Percentiles rank a stretch among this genome's conserved stretches.
Evolutionary conservation across 2,113 vertebrate species (phyloP).

Genomic region (Rhizomys pruinosus): DNA sequence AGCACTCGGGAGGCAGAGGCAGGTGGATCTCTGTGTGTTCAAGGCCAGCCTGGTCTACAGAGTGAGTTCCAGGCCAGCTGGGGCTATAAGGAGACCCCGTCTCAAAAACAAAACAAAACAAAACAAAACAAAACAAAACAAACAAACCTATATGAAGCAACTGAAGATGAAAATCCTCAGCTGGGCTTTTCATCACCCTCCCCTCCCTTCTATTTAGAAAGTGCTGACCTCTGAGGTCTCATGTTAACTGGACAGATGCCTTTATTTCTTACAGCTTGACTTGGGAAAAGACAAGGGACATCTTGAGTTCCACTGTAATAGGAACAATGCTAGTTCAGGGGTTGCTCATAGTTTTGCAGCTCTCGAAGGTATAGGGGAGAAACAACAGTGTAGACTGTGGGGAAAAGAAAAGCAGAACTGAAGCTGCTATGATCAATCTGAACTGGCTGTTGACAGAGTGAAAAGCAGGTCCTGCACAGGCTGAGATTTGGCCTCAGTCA

Average conservation of each 20-base stretch:
- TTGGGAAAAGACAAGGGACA: constrained; percentile 1
- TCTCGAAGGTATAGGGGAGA: constrained; percentile 69
- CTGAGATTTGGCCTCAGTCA: background rate
- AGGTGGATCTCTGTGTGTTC: too few species aligned
- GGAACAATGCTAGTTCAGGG: constrained; percentile 49
- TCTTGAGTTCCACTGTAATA: background rate
- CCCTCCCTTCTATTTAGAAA: background rate
- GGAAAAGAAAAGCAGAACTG: constrained; percentile 64
- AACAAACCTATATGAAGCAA: background rate
- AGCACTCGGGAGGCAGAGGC: too few species aligned
- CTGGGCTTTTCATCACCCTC: rapidly evolving
- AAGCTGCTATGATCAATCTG: background rate
- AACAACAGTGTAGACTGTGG: constrained; percentile 73
- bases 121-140: too few species aligned
- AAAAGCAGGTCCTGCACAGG: constrained; percentile 12
- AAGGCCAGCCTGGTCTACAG: too few species aligned
- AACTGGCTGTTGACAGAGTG: constrained; percentile 33
- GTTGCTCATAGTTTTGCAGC: constrained; percentile 70
- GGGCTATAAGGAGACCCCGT: too few species aligned
- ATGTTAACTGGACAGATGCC: background rate
- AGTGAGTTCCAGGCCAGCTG: too few species aligned
- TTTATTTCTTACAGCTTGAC: background rate
- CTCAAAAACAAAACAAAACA: too few species aligned
- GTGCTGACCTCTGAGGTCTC: background rate
- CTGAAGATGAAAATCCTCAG: background rate